Base-by-base conservation (phyloP, 2,888 invertebrate species). In the Brassicogethes aeneus region DNA sequence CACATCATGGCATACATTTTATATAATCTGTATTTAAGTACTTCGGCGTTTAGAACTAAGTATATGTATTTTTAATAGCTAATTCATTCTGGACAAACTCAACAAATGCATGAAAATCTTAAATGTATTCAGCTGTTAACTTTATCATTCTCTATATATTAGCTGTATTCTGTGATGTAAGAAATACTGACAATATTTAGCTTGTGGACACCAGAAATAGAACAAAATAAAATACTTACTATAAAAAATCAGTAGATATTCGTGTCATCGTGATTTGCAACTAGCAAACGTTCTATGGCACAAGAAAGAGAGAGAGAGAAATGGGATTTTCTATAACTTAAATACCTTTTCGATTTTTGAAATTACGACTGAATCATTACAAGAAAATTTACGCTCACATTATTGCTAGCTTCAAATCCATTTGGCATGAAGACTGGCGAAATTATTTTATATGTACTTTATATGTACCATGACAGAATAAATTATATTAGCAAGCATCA, bases 371-470 rank as follows among this genome's bases (percentile, higher is more conserved):
- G 39, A 42, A 38, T 42, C 38, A 42, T 32, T 23, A 10, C 23
- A 7, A 23, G 5, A 23, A 23, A 23, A 23, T 23, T 7, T 23
- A 10, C 10, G 5, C 10, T 7, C 5, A 10, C 10, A 23, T 23
- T 23, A n/a, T 23, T 23, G 23, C 23, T 23, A 23, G 5, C 10
- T 23, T 10, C 23, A 23, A 23, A 32, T 44, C 39, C 36, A 40
- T 41, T 36, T 37, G 34, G 10, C 23, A 23, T 23, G 23, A 23
- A 23, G 29, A 16, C 16, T 33, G 46, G n/a, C 45, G 50, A 52
- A 50, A 54, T 57, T 59, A 60, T 61, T 62, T 62, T 61, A 54
- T 61, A 61, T 60, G 58, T 62, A 59, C 59, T 59, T 61, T 62
- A 55, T 63, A 62, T 62, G 60, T 58, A 56, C 50, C 50, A 23